Base-by-base conservation (phyloP, 2,113 vertebrate genomes). In the Halcyon senegalensis region DNA sequence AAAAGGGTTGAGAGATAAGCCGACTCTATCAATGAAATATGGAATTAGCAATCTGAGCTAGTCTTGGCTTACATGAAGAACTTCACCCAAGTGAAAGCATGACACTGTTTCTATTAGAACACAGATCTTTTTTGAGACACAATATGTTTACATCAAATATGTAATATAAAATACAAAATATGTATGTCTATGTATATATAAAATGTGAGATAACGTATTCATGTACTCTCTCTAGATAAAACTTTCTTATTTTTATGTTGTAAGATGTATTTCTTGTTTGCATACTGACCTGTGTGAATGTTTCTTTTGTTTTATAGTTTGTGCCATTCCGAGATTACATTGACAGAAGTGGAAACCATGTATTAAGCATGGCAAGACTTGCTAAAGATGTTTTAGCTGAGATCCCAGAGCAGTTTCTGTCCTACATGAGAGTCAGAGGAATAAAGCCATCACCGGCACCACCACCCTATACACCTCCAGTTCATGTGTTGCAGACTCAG, bases 351-450 rank as follows among this genome's bases (percentile, higher is more conserved):
- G 99, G 99, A 75, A 99, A 99, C 97, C 99, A 99, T 81, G 98
- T 99, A 69, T 89, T 99, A 60, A 99, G 99, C 97, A 99, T 99
- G 99, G 99, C 99, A 50, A 98, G 99, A 55, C 97, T 99, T 72
- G 99, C 99, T 56, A 99, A 99, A 90, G 99, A 99, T 39, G 99
- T 99, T n/a, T 92, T 99, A 81, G 99, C 99, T 4, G 99, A 99
- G 97, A 99, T 99, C 86, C 99, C 99, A 0, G 99, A 99, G 96
- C 99, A 99, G 97, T 99, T 99, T 93, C 98, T 99, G 16, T 99
- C 99, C 90, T 99, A 99, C 97, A 99, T 99, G 99, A 98, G 98
- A 89, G 99, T 99, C 97, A 98, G 99, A 43, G 99, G 99, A 96
- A 99, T 99, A 98, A 99, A 99, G 97, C 99, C 99, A 8, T 98